Evolutionary conservation across 2,797 vertebrate species (phyloP), one percentile per base, ranked within the genome.

Genomic region (Glyptemys insculpta): DNA sequence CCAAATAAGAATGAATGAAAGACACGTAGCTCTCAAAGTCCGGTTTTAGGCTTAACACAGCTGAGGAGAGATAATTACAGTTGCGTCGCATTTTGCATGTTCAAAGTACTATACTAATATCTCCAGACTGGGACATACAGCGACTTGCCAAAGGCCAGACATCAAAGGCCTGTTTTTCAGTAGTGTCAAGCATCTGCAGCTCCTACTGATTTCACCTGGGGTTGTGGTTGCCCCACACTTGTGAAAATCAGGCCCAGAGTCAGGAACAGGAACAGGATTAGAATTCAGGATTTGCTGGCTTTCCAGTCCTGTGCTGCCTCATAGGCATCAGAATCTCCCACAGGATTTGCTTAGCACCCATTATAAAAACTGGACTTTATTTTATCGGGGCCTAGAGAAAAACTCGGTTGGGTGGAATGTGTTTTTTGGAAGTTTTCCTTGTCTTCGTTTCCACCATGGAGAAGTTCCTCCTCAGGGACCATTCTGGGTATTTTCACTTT

Each of bases 61-160:
- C 0, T 11, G 92, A 96, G 90, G 90, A 94, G 85, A 96, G 78
- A 91, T 90, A 94, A 95, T 94, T 78, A 88, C 41, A 47, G 29
- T 15, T 78, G 74, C 27, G 8, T 88, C 90, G 89, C 86, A 91
- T 96, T 72, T 92, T 96, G 68, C 89, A 72, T 37, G 96, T 95
- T 92, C 96, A 97, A 97, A 97, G 96, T 97, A 88, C 97, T 95
- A 62, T 81, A 87, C 65, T 93, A 94, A 19, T 68, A 53, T 94
- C 95, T 97, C 96, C 94, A 94, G 27, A 78, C 21, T 47, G 74
- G 27, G 25, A 87, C 49, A 25, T 83, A 85, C 47, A 94, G 86
- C 59, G 88, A 83, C 84, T 94, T 95, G 92, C 87, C 85, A 95
- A 92, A 94, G 92, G 86, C 90, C 80, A 87, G 85, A 91, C 23